Evolutionary conservation across 1,140 invertebrate genomes (phyloP).

Genomic region (Polypedilum vanderplanki): DNA sequence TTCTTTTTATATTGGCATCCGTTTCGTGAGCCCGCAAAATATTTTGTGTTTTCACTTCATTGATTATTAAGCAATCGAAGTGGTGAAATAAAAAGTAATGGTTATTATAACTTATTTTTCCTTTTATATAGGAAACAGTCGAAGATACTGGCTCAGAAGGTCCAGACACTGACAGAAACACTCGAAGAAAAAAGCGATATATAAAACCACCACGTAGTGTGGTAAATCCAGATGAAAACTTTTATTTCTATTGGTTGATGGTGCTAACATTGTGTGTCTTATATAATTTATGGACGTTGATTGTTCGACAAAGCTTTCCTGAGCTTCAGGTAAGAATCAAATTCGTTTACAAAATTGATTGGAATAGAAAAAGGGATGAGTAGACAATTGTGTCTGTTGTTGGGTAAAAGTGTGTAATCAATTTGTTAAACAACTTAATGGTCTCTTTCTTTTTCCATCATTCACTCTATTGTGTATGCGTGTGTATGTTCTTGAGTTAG

Average conservation of each 20-base stretch:
- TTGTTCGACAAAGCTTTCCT: constrained; percentile 88
- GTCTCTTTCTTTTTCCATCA: no score
- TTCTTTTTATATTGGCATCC: constrained; percentile 43
- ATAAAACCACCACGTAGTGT: constrained; percentile 70
- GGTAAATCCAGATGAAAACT: constrained; percentile 90
- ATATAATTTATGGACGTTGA: constrained; percentile 93
- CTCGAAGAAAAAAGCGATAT: constrained; percentile 56
- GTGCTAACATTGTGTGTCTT: constrained; percentile 80
- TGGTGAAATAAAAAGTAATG: neutral
- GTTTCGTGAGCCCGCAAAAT: neutral
- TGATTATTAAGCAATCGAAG: no score
- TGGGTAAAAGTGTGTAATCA: neutral
- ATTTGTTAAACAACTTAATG: neutral
- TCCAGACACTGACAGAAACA: constrained; percentile 52
- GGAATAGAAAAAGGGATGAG: neutral
- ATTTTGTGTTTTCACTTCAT: no score
- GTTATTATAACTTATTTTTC: constrained; percentile 18
- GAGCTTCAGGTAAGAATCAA: constrained; percentile 64
- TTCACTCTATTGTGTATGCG: no score
- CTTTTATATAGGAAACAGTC: constrained; percentile 45
- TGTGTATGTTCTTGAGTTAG: no score
- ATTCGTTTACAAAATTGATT: constrained; percentile 32
- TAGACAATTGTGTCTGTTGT: constrained; percentile 17
- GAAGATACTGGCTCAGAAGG: constrained; percentile 62
- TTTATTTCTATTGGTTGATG: constrained; percentile 93